Conservation (phyloP, 64 coral and sea anemone genomes). For the Exaiptasia diaphana region DNA sequence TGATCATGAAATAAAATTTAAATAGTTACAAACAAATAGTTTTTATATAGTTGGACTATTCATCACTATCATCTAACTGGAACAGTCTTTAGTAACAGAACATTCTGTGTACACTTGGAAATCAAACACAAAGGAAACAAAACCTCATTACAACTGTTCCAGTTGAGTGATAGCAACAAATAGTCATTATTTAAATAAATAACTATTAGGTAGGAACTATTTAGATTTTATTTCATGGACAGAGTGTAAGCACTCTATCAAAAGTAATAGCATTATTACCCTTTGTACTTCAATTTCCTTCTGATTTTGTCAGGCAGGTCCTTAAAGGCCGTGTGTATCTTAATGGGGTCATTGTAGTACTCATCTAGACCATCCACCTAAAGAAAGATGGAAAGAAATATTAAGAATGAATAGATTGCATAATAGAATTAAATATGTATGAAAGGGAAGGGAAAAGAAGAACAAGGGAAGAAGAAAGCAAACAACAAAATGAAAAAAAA, state of each 20-base stretch:
- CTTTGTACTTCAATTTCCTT: background rate
- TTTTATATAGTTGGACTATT: too few relatives aligned
- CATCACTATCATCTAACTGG: too few relatives aligned
- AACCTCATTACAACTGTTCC: too few relatives aligned
- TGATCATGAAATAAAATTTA: background rate
- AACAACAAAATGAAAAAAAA: background rate
- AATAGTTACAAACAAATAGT: background rate
- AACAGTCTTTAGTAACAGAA: too few relatives aligned
- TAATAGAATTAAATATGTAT: background rate
- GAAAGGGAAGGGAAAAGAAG: background rate
- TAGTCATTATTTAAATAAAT: too few relatives aligned
- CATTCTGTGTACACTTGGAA: background rate
- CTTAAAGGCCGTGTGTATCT: background rate
- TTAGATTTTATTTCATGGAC: too few relatives aligned
- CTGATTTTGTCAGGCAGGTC: constrained; percentile 5
- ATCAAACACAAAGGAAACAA: too few relatives aligned
- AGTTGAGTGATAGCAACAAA: too few relatives aligned
- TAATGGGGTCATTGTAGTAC: background rate
- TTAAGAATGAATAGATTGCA: background rate
- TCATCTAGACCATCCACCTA: constrained; percentile 11
- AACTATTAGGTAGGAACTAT: too few relatives aligned
- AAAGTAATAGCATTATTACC: too few relatives aligned
- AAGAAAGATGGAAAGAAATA: background rate
- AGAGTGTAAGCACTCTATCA: too few relatives aligned
- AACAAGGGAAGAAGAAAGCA: background rate